phyloP scores from a whole-genome alignment of 2,888 invertebrate species.

The Creontiades dilutus region DNA sequence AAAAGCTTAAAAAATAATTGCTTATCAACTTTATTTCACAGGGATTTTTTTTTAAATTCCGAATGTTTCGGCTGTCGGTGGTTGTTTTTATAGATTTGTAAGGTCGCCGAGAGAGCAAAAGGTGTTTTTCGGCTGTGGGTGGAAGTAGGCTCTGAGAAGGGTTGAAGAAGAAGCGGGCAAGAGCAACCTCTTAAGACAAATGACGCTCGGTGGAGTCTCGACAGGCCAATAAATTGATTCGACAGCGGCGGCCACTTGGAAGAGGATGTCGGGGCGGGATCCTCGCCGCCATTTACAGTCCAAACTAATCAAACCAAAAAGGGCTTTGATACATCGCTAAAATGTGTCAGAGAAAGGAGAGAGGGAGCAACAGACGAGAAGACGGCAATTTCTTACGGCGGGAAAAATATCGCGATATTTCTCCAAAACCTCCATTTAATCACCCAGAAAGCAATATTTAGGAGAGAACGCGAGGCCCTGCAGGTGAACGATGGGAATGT shows the following conservation, averaged over 20 bases:
- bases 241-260: slow-evolving; percentile 16
- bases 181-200: slow-evolving; percentile 39
- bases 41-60: too few species aligned
- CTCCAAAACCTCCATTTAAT: too few species aligned
- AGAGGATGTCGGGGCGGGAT: background rate
- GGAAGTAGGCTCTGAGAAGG: background rate
- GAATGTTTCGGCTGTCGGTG: too few species aligned
- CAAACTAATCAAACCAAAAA: slow-evolving; percentile 40
- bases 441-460: too few species aligned
- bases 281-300: background rate
- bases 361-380: background rate
- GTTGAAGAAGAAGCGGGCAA: background rate
- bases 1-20: too few species aligned
- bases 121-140: background rate
- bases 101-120: background rate
- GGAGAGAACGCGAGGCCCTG: too few species aligned
- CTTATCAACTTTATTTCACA: too few species aligned
- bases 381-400: background rate
- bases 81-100: too few species aligned
- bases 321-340: background rate
- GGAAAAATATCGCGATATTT: background rate
- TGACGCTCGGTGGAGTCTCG: slow-evolving; percentile 39
- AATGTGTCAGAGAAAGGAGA: background rate
- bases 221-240: slow-evolving; percentile 48
- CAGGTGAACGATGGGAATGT: too few species aligned